Percentiles rank a stretch among this genome's conserved stretches.
Evolutionary conservation across 1,140 invertebrate genomes (phyloP).

Genomic region (Lepidostoma basale): DNA sequence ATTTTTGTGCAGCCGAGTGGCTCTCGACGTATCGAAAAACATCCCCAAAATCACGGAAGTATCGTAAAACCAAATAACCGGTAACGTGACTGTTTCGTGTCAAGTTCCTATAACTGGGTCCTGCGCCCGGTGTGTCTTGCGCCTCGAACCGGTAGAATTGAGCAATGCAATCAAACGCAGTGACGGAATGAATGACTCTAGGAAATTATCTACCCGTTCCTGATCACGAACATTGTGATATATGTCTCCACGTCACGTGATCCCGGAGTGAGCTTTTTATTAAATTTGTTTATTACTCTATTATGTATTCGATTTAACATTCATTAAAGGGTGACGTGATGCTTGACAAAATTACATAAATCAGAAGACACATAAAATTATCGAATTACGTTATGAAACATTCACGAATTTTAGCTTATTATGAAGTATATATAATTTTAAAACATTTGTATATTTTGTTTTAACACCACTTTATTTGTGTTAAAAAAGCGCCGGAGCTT

Average conservation of each 20-base stretch:
- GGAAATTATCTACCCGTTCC: conserved; percentile 35
- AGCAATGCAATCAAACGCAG: conserved; percentile 43
- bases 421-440: too few relatives aligned
- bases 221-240: not conserved
- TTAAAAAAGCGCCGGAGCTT: too few relatives aligned
- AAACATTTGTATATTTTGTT: too few relatives aligned
- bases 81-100: conserved; percentile 31
- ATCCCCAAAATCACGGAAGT: not conserved
- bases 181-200: conserved; percentile 23
- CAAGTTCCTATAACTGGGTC: conserved; percentile 12
- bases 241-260: not conserved
- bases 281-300: conserved; percentile 7
- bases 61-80: not conserved
- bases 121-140: conserved; percentile 4
- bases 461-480: too few relatives aligned
- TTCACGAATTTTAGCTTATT: too few relatives aligned
- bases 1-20: conserved; percentile 23
- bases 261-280: not conserved
- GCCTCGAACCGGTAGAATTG: conserved; percentile 39
- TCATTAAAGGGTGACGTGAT: not conserved
- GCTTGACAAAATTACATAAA: not conserved
- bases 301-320: not conserved
- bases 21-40: conserved; percentile 24
- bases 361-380: too few relatives aligned
- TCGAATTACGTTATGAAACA: too few relatives aligned